These are phyloP conservation scores for Actinia equina DNA, from an alignment of 64 coral and sea anemone genomes.

Conservation along the genomic window DNA sequence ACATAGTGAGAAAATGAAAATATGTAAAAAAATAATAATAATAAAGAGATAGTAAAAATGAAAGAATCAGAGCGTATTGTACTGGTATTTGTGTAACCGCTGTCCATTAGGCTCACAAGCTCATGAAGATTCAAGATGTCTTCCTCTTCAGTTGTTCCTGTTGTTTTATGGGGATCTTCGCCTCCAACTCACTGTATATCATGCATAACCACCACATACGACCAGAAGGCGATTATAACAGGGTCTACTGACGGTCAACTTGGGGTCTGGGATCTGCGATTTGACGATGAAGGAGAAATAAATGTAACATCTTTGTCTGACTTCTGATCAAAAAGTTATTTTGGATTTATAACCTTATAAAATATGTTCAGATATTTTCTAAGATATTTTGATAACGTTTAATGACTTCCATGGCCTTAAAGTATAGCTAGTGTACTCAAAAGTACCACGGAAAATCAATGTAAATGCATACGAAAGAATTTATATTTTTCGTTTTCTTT, in stretches of 20 bases:
- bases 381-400: too few species aligned
- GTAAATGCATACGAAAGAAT: too few species aligned
- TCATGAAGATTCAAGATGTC: constrained; percentile 68
- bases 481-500: too few species aligned
- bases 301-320: constrained; percentile 42
- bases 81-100: background rate
- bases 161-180: constrained; percentile 90
- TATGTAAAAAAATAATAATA: too few species aligned
- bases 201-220: constrained; percentile 92
- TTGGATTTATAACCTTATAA: too few species aligned
- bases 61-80: too few species aligned
- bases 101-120: background rate
- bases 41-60: too few species aligned
- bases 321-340: background rate
- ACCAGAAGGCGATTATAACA: constrained; percentile 90
- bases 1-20: too few species aligned
- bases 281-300: constrained; percentile 60
- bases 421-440: too few species aligned
- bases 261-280: constrained; percentile 89
- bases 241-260: constrained; percentile 90
- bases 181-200: constrained; percentile 87
- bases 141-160: constrained; percentile 81
- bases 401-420: too few species aligned
- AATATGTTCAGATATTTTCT: too few species aligned
- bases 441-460: too few species aligned